Conservation (phyloP, 2,113 vertebrate genomes). For the Gavialis gangeticus region DNA sequence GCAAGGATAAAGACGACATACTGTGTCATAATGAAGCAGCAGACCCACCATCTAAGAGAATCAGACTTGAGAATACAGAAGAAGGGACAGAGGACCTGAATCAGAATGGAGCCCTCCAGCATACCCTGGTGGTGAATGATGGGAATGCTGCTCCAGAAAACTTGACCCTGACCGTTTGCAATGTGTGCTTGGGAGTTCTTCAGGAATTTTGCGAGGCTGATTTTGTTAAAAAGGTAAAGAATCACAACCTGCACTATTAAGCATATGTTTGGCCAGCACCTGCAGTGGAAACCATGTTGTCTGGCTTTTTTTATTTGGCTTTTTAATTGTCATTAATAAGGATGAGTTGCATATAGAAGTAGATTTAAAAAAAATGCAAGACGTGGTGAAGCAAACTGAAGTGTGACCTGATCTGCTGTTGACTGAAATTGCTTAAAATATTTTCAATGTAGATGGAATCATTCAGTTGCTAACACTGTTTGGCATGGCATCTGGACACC, state of each 20-base stretch:
- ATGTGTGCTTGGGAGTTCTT: conserved; percentile 91
- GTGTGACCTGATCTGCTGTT: rapidly evolving
- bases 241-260: background rate
- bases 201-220: conserved; percentile 85
- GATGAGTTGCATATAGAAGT: background rate
- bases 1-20: conserved; percentile 37
- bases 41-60: conserved; percentile 86
- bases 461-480: background rate
- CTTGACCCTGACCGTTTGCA: conserved; percentile 77
- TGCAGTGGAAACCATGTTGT: background rate
- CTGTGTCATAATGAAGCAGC: conserved; percentile 17
- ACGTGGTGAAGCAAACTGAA: rapidly evolving
- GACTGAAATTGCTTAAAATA: background rate
- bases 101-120: conserved; percentile 40
- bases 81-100: background rate
- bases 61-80: conserved; percentile 73
- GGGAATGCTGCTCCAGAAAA: background rate
- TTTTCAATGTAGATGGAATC: background rate
- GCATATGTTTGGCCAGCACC: background rate
- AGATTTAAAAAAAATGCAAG: background rate
- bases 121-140: background rate
- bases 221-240: conserved; percentile 87
- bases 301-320: background rate
- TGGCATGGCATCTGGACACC: background rate
- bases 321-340: background rate